phyloP scores from a whole-genome alignment of 1,140 invertebrate genomes.

The Drosophila erecta region DNA sequence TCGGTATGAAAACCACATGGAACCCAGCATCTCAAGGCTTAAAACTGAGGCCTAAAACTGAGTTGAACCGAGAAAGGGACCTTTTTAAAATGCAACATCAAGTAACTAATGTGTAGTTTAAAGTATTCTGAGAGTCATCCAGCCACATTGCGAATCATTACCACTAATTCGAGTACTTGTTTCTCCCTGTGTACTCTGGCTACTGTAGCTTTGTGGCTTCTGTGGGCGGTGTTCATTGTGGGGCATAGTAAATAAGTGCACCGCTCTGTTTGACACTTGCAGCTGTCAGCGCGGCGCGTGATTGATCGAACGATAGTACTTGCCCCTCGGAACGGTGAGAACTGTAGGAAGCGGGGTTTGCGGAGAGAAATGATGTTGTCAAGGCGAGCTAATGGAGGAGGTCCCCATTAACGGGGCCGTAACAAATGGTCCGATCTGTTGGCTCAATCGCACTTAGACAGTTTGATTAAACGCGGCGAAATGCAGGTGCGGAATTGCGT shows the following conservation, averaged over 20 bases:
- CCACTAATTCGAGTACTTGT: no score
- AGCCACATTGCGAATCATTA: no score
- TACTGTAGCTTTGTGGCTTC: slow-evolving; percentile 18
- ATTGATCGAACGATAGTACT: slow-evolving; percentile 63
- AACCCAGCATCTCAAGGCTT: no score
- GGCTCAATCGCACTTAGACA: slow-evolving; percentile 1
- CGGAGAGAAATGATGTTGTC: slow-evolving; percentile 35
- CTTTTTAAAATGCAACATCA: no score
- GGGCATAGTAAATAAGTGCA: slow-evolving; percentile 62
- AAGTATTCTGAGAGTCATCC: no score
- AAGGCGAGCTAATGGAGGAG: slow-evolving; percentile 26
- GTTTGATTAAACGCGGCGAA: not conserved
- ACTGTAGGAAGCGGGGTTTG: not conserved
- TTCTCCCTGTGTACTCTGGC: not conserved
- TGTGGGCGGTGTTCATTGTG: slow-evolving; percentile 38
- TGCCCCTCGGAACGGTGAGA: not conserved
- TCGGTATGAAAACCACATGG: no score
- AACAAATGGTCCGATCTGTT: slow-evolving; percentile 45
- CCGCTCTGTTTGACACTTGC: slow-evolving; percentile 76
- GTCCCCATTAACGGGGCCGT: slow-evolving; percentile 35
- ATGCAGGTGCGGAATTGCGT: not conserved
- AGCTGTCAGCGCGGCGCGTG: slow-evolving; percentile 70
- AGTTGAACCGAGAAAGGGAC: not conserved
- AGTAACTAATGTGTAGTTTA: no score
- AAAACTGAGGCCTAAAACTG: no score